Base-by-base conservation (phyloP, 1,140 invertebrate species). In the Drosophila lini region DNA sequence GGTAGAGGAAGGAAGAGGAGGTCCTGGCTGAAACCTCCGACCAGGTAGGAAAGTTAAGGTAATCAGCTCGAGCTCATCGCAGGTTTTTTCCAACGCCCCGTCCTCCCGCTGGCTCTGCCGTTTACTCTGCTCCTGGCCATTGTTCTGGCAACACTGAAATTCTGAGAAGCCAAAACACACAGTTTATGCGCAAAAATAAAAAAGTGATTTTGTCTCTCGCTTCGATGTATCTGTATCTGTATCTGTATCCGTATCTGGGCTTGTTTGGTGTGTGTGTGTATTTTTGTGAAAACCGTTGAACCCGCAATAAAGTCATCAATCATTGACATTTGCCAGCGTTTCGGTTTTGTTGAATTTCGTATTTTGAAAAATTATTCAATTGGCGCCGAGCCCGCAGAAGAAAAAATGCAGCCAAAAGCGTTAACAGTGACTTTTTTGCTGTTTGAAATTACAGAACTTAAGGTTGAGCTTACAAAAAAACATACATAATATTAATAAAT, bases 231-330 rank as follows among this genome's bases (percentile, higher is more conserved):
- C 57, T 81, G 61, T 79, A 53, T 68, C 59, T 73, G 62, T 52
- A 38, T 74, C 64, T 47, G 62, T 40, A 44, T 73, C 60, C 69
- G 63, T 75, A 56, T 53, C 59, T 65, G 69, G 53, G 64, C 36
- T 32, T 36, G 67, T 73, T 80, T 71, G 80, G 45, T 59, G 73
- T 56, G 71, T 56, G 59, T 76, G 28, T 76, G 67, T 76, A 28
- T 76, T 59, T 76, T 77, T 88, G 82, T 80, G 80, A 84, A 89
- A 89, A 89, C 78, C 85, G 81, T 84, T 89, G 84, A 89, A 89
- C 84, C 84, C 84, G 76, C 89, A 91, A 91, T 91, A 91, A 91
- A 91, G 89, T 82, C 89, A 91, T 91, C 89, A 91, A 91, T 91
- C 89, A 91, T 91, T 91, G 89, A 89, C 89, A 91, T 88, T 91